Base-by-base conservation (phyloP, 2,888 invertebrate species). In the Drosophila neonasuta region DNA sequence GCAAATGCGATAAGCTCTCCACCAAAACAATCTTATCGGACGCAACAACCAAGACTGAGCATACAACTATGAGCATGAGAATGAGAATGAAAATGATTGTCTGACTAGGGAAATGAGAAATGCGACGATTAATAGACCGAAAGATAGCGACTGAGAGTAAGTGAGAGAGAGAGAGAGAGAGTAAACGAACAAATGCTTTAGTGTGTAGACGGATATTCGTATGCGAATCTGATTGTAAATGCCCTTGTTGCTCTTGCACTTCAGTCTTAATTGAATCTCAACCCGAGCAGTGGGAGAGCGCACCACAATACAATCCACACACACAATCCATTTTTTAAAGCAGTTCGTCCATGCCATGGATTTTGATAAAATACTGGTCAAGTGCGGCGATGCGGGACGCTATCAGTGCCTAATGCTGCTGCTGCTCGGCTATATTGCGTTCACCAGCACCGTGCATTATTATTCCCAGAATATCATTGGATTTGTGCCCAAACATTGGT, bases 381-480 rank as follows among this genome's bases (percentile, higher is more conserved):
- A 91, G 73, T 92, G 91, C 48, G 93, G 93, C 3, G 92, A 92
- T 77, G 92, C 92, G 74, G 91, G 91, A 58, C 90, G 90, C 67
- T 92, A 92, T 83, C 93, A 93, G 81, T 88, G 89, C 41, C 88
- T 92, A 11, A 81, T 93, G 51, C 89, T 93, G 85, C 80, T 89
- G 32, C 86, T 93, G 10, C 92, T 93, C 77, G 91, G 92, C 58
- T 71, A 92, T 5, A 91, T 93, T 41, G 93, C 92, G 73, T 84
- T 92, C 6, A 86, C 92, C 34, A 91, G 92, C 10, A 92, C 92
- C 0, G 92, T 92, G 79, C 92, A 93, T 72, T 93, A 93, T 83
- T 93, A 92, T 76, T 92, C 92, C 2, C 93, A 93, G 86, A 92
- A 92, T 41, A 92, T 93, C 71, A 92, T 92, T 56, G 92, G 92